A percentile compares a stretch with the other conserved stretches of the same genome.
Evolutionary conservation across 2,888 invertebrate genomes (phyloP).

Genomic region (Tachina lurida): DNA sequence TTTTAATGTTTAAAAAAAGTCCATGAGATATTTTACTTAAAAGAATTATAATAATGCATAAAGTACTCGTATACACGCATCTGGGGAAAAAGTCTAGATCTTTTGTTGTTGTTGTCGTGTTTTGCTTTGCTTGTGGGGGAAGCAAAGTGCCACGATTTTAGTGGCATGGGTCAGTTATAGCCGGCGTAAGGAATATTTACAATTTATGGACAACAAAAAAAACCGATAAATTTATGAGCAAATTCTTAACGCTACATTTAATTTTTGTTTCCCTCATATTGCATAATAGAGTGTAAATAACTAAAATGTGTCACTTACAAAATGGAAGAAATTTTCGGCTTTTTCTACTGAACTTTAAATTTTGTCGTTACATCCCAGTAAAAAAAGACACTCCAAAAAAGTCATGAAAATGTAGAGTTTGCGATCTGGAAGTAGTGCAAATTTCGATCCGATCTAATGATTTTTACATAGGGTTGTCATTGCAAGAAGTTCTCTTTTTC

Average conservation of each 20-base stretch:
- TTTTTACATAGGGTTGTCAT: too few species aligned
- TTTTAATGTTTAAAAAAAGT: slow-evolving; percentile 9
- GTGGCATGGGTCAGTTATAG: slow-evolving; percentile 19
- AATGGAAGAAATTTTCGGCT: background rate
- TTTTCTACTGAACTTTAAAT: background rate
- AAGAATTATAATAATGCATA: slow-evolving; percentile 25
- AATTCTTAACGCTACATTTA: slow-evolving; percentile 82
- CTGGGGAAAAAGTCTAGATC: slow-evolving; percentile 69
- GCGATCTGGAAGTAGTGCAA: too few species aligned
- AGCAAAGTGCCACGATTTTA: background rate
- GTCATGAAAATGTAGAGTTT: too few species aligned
- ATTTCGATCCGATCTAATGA: too few species aligned
- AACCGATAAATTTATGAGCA: slow-evolving; percentile 79
- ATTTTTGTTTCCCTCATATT: slow-evolving; percentile 40
- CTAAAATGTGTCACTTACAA: background rate
- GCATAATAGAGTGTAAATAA: slow-evolving; percentile 21
- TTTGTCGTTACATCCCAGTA: too few species aligned
- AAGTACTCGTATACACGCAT: slow-evolving; percentile 52
- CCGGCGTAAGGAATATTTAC: slow-evolving; percentile 68
- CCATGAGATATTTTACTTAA: background rate
- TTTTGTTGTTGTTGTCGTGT: slow-evolving; percentile 36
- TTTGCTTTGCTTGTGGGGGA: background rate
- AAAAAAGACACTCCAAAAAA: too few species aligned
- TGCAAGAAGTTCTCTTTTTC: too few species aligned
- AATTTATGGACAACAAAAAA: slow-evolving; percentile 79